phyloP scores from a whole-genome alignment of 1,140 invertebrate species.

The Coptotermes formosanus region DNA sequence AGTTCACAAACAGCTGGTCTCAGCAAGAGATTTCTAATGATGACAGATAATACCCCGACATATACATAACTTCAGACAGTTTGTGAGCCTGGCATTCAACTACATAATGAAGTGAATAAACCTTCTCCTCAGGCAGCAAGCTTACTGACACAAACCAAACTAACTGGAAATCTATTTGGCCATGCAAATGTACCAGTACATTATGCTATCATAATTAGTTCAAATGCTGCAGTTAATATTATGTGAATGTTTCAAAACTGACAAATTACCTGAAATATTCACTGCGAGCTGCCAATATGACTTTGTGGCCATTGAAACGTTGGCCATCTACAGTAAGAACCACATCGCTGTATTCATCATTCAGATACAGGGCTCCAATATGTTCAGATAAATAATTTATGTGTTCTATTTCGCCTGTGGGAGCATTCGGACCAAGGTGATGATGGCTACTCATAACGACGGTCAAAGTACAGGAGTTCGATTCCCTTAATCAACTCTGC shows the following conservation, averaged over 20 bases:
- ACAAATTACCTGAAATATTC: conserved; percentile 82
- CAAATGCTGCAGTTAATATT: conserved; percentile 26
- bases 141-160: neutral
- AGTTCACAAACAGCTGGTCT: neutral
- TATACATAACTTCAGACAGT: too few species aligned
- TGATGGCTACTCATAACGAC: conserved; percentile 55
- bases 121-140: too few species aligned
- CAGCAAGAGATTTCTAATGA: too few species aligned
- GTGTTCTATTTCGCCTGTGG: conserved; percentile 57
- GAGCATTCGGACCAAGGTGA: conserved; percentile 49
- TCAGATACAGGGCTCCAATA: conserved; percentile 78
- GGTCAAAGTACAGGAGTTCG: neutral
- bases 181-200: neutral
- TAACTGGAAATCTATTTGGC: neutral
- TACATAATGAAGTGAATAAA: too few species aligned
- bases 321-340: conserved; percentile 83
- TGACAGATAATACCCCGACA: too few species aligned
- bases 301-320: conserved; percentile 82
- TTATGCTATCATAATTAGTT: neutral
- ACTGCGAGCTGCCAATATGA: conserved; percentile 88
- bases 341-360: conserved; percentile 89
- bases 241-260: conserved; percentile 31
- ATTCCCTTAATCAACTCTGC: neutral
- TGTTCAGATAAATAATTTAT: conserved; percentile 65
- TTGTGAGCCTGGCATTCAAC: too few species aligned